phyloP scores from a whole-genome alignment of 2,113 vertebrate species.

The pig (Sus scrofa) region DNA sequence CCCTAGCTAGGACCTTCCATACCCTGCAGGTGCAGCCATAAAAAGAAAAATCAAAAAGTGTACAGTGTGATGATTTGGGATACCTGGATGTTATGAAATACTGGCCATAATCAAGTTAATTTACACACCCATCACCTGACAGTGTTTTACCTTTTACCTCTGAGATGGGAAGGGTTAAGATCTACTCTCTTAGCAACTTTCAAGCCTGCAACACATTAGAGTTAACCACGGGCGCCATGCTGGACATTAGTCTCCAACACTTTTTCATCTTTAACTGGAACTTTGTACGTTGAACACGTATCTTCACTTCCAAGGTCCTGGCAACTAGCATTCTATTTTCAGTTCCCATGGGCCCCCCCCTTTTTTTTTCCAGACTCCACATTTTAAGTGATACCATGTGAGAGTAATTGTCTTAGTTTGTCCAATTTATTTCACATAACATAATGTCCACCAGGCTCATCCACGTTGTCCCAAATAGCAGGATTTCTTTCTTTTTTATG shows the following conservation, averaged over 20 bases:
- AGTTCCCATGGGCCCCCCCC: neutral
- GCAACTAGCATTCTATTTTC: too few species aligned
- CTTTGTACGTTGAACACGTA: neutral
- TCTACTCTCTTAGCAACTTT: neutral
- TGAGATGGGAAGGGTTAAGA: neutral
- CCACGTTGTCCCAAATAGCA: rapidly evolving
- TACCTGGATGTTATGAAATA: neutral
- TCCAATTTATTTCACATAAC: neutral
- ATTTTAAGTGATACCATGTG: too few species aligned
- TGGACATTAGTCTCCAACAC: too few species aligned
- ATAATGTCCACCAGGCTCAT: neutral
- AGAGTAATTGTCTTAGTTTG: neutral
- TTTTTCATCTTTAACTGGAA: too few species aligned
- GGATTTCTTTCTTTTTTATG: too few species aligned
- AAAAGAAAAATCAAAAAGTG: neutral
- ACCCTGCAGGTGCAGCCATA: too few species aligned
- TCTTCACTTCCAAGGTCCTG: too few species aligned
- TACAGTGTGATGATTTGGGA: neutral
- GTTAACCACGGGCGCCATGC: rapidly evolving
- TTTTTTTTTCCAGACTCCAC: neutral
- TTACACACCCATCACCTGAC: neutral
- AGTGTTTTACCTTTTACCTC: neutral
- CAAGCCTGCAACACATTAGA: rapidly evolving
- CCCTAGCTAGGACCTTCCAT: too few species aligned
- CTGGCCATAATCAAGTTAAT: neutral